A percentile compares a stretch with the other conserved stretches of the same genome.
Evolutionary conservation across 2,888 invertebrate species (phyloP).

Genomic region (Pyrrhosoma nymphula): DNA sequence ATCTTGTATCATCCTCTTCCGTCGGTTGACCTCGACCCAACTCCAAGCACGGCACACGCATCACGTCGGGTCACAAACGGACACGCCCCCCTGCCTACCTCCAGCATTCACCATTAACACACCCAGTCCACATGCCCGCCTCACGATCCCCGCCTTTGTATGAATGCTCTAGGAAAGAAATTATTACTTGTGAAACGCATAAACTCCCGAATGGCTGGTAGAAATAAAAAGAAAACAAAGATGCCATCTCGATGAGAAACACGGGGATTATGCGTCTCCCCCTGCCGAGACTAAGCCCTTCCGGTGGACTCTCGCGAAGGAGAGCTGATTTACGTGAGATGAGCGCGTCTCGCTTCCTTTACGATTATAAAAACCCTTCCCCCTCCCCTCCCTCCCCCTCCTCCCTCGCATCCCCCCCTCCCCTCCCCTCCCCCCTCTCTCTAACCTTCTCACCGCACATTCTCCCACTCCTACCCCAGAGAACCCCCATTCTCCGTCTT

Average conservation of each 20-base stretch:
- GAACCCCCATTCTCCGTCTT: no score
- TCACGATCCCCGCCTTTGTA: neutral
- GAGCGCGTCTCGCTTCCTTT: slow-evolving; percentile 28
- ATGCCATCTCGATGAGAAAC: slow-evolving; percentile 17
- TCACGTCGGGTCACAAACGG: neutral
- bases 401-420: neutral
- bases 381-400: neutral
- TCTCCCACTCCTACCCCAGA: no score
- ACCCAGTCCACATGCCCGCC: neutral
- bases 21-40: neutral
- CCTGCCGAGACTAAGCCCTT: slow-evolving; percentile 27
- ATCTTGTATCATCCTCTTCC: neutral
- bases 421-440: neutral
- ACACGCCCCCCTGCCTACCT: neutral
- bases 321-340: neutral
- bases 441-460: neutral
- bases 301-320: neutral
- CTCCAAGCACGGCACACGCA: neutral
- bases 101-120: no score
- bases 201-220: slow-evolving; percentile 6
- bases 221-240: slow-evolving; percentile 4
- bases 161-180: neutral
- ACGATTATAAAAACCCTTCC: neutral
- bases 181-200: slow-evolving; percentile 20
- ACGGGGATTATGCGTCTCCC: neutral